Evolutionary conservation across 2,888 invertebrate genomes (phyloP).

Genomic region (Tanytarsus gracilentus): DNA sequence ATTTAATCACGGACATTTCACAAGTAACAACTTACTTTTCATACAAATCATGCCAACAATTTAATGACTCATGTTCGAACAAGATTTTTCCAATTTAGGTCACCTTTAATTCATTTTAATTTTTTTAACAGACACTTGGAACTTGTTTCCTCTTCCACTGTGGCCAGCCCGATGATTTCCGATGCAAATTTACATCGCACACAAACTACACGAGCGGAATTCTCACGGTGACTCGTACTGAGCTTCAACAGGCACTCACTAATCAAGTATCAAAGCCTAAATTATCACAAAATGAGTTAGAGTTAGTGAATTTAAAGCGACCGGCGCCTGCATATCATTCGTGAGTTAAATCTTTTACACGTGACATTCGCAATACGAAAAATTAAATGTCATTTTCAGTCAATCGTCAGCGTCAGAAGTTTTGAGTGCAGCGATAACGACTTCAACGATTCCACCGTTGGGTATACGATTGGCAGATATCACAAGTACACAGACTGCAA

Average conservation of each 20-base stretch:
- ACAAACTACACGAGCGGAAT: constrained; percentile 82
- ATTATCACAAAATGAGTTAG: constrained; percentile 42
- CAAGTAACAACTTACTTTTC: too few relatives aligned
- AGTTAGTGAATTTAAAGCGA: constrained; percentile 40
- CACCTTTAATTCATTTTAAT: background rate
- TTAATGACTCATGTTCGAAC: background rate
- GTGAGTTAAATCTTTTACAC: background rate
- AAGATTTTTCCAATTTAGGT: background rate
- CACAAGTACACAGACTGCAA: constrained; percentile 12
- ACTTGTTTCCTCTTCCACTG: constrained; percentile 89
- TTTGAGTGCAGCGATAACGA: background rate
- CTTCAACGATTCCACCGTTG: constrained; percentile 30
- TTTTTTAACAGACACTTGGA: constrained; percentile 55
- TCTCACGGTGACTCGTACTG: constrained; percentile 55
- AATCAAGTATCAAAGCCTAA: constrained; percentile 9
- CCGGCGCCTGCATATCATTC: constrained; percentile 30
- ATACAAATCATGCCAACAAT: too few relatives aligned
- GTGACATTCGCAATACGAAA: background rate
- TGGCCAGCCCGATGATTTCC: constrained; percentile 81
- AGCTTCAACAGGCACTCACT: constrained; percentile 6
- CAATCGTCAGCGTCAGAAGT: background rate
- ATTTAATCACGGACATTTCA: too few relatives aligned
- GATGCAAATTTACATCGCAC: constrained; percentile 85
- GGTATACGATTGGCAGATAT: constrained; percentile 24
- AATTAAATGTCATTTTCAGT: background rate